These are phyloP conservation scores for Sycophila sp. DNA, from an alignment of 1,140 invertebrate genomes.

Conservation along the genomic window DNA sequence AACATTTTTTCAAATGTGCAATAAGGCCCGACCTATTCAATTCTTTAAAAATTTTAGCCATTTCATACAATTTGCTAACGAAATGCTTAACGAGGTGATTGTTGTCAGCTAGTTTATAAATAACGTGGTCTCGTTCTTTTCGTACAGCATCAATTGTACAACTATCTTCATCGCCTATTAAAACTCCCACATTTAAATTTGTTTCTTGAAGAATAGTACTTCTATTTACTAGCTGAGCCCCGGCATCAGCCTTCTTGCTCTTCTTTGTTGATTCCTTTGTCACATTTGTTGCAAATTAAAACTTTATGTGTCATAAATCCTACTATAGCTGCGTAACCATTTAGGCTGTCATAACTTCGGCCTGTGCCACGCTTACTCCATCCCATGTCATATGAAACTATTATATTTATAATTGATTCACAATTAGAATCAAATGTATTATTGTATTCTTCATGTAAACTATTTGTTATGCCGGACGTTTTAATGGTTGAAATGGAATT, in stretches of 20 bases:
- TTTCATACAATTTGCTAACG: not conserved
- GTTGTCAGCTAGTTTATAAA: not conserved
- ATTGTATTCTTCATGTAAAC: not conserved
- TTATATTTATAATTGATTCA: constrained; percentile 25
- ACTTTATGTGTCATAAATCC: constrained; percentile 21
- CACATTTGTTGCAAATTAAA: constrained; percentile 24
- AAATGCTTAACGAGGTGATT: not conserved
- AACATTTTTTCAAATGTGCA: not conserved
- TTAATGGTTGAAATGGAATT: not conserved
- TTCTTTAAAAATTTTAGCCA: not conserved
- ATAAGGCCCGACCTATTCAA: not conserved
- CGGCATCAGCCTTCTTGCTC: constrained; percentile 21
- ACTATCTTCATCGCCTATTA: constrained; percentile 25
- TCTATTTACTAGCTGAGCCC: constrained; percentile 4
- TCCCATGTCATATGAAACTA: constrained; percentile 29
- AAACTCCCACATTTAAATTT: constrained; percentile 14
- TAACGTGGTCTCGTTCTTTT: not conserved
- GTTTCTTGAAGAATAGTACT: constrained; percentile 20
- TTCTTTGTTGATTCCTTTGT: constrained; percentile 15
- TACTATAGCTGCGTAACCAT: constrained; percentile 36
- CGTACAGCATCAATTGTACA: constrained; percentile 1
- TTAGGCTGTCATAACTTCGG: constrained; percentile 26
- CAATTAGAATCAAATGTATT: not conserved
- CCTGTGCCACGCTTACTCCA: constrained; percentile 24
- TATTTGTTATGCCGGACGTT: not conserved